phyloP scores from a whole-genome alignment of 2,888 invertebrate genomes.

The Exocentrus adspersus region DNA sequence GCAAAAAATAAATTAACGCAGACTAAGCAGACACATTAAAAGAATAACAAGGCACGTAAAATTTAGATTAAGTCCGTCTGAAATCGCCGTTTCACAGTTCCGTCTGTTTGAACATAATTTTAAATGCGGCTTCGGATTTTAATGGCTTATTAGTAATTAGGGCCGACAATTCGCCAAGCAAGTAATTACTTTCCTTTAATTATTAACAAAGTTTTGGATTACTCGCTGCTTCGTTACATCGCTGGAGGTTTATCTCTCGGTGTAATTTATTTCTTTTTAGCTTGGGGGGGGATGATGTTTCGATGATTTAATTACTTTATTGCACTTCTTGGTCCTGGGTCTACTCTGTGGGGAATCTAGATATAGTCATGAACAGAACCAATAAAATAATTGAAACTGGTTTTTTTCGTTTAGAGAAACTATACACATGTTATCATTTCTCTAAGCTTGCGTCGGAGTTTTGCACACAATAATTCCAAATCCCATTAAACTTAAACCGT shows the following conservation, averaged over 20 bases:
- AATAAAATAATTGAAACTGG: no score
- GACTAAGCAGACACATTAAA: constrained; percentile 8
- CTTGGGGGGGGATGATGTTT: no score
- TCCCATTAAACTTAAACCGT: background rate
- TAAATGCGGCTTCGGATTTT: constrained; percentile 11
- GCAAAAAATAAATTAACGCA: constrained; percentile 25
- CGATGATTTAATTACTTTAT: no score
- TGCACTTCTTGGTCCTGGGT: no score
- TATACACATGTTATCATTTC: no score
- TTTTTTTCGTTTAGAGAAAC: no score
- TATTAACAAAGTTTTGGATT: constrained; percentile 5
- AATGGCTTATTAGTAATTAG: constrained; percentile 21
- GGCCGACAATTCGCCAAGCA: background rate
- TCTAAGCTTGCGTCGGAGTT: no score
- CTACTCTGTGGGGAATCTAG: no score
- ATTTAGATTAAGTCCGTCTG: constrained; percentile 13
- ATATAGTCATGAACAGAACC: no score
- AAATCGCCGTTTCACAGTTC: constrained; percentile 4
- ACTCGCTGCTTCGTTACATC: background rate
- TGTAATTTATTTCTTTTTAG: background rate
- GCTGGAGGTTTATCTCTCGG: background rate
- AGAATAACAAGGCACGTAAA: constrained; percentile 16
- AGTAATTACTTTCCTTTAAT: constrained; percentile 5
- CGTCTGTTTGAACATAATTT: constrained; percentile 13
- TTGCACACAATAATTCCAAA: no score